Evolutionary conservation across 2,888 invertebrate genomes (phyloP), one percentile per base, ranked within the genome.

Genomic region (Drosophila meridiana): DNA sequence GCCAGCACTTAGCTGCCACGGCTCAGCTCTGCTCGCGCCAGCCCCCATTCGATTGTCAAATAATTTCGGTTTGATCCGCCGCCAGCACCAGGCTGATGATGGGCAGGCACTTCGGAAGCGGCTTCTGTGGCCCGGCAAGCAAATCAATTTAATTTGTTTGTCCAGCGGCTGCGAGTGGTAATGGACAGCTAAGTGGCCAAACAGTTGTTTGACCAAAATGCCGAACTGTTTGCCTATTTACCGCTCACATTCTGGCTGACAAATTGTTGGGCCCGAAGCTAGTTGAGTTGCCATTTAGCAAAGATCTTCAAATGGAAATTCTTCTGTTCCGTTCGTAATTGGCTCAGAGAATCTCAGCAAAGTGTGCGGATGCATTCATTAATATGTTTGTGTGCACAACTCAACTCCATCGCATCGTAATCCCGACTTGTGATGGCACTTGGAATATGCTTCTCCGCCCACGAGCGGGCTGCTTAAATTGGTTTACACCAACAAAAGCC

Each of bases 91-190:
- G 40, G 28, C 53, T 71, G 62, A 64, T 73, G 76, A 43, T 38
- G 20, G 52, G 52, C 45, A 38, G 77, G 64, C 83, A 83, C 86
- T 88, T 88, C 87, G 90, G 87, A 90, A 87, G 87, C 87, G 86
- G 90, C 87, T 87, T 87, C 87, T 87, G 87, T 83, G 81, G 83
- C 78, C 71, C 77, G 72, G 70, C 58, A 82, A 80, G 74, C 86
- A 78, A 83, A 88, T 78, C 78, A 78, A 80, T 83, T 87, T 90
- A 87, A 87, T 87, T 87, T 87, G 90, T 87, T 87, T 87, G 72
- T 55, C 43, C 78, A 77, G 88, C 83, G 86, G 83, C 86, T 73
- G 72, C 85, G 88, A 64, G 88, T 85, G 88, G 86, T 83, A 87
- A 90, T 83, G 90, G 87, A 75, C 80, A 80, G 88, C 90, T 87